phyloP scores from a whole-genome alignment of 2,888 invertebrate genomes.

The Drepanosiphum platanoidis region DNA sequence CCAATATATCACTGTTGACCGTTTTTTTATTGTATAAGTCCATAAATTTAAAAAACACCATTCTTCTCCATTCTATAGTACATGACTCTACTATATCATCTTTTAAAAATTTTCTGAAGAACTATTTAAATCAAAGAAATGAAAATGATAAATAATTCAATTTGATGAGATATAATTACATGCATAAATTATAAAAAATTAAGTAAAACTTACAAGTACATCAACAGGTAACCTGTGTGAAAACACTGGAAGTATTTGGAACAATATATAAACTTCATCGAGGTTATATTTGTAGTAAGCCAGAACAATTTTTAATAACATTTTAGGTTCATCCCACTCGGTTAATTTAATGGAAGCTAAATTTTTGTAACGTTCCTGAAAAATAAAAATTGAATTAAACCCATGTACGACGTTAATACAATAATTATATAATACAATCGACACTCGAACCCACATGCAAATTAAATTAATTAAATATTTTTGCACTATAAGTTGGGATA shows the following conservation, averaged over 20 bases:
- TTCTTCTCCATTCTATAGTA: slow-evolving; percentile 29
- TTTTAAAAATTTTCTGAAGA: slow-evolving; percentile 48
- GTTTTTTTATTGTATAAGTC: slow-evolving; percentile 27
- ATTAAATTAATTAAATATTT: no score
- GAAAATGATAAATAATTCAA: not conserved
- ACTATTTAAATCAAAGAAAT: slow-evolving; percentile 20
- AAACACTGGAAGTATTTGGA: slow-evolving; percentile 36
- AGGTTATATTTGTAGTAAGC: slow-evolving; percentile 7
- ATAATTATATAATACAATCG: no score
- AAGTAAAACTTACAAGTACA: slow-evolving; percentile 44
- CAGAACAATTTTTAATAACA: slow-evolving; percentile 43
- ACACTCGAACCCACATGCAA: no score
- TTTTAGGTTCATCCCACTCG: slow-evolving; percentile 52
- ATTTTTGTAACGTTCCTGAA: slow-evolving; percentile 47
- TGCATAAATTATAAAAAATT: not conserved
- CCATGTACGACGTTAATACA: not conserved
- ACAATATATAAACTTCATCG: slow-evolving; percentile 25
- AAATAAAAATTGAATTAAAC: not conserved
- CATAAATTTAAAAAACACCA: slow-evolving; percentile 44
- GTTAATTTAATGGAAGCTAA: slow-evolving; percentile 27
- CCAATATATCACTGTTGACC: slow-evolving; percentile 30
- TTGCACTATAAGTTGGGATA: no score
- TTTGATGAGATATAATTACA: not conserved
- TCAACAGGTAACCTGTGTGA: slow-evolving; percentile 32
- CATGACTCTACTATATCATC: slow-evolving; percentile 29